Evolutionary conservation across 92 coral and sea anemone genomes (phyloP).

Genomic region (Umimayanthus chanpuru): DNA sequence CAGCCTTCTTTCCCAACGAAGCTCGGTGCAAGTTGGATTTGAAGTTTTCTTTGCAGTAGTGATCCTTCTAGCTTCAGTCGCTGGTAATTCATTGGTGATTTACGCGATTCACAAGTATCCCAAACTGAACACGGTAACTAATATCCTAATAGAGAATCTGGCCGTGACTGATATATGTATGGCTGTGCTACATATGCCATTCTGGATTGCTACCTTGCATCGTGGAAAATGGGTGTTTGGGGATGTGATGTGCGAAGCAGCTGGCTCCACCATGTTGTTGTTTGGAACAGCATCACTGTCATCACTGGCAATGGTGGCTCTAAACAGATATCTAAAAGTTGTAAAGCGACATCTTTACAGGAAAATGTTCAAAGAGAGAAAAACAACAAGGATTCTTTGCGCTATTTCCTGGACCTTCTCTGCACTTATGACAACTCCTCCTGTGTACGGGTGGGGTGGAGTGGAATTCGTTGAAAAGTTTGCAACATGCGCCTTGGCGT

Average conservation of each 20-base stretch:
- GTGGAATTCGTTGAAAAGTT: conserved; percentile 56
- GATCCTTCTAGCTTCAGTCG: conserved; percentile 54
- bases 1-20: conserved; percentile 48
- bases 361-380: conserved; percentile 53
- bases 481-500: conserved; percentile 64
- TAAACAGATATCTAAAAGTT: conserved; percentile 73
- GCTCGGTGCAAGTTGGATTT: conserved; percentile 50
- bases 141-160: conserved; percentile 71
- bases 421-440: conserved; percentile 64
- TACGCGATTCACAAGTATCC: conserved; percentile 62
- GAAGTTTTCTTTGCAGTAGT: conserved; percentile 56
- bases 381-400: conserved; percentile 43
- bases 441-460: conserved; percentile 80
- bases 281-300: conserved; percentile 74
- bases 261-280: conserved; percentile 60
- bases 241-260: conserved; percentile 50
- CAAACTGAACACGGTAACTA: conserved; percentile 70
- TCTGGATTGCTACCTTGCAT: conserved; percentile 71
- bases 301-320: conserved; percentile 68
- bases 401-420: conserved; percentile 62
- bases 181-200: conserved; percentile 79
- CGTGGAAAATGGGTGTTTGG: conserved; percentile 73
- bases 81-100: conserved; percentile 72
- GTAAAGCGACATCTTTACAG: conserved; percentile 58
- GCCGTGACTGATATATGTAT: conserved; percentile 76